phyloP scores from a whole-genome alignment of 2,888 invertebrate genomes.

The Troides helena region DNA sequence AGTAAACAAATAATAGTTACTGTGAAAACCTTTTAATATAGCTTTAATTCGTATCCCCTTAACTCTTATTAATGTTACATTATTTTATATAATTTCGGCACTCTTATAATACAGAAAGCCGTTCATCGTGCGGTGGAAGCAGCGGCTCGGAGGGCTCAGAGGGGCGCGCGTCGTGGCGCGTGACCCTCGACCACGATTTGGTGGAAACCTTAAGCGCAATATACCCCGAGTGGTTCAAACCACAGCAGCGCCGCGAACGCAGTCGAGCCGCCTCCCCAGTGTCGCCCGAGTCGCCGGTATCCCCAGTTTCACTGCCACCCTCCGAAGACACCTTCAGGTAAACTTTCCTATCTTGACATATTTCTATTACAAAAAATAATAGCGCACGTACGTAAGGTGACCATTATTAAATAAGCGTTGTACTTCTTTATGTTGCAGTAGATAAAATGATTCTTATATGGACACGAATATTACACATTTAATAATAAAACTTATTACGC shows the following conservation, averaged over 20 bases:
- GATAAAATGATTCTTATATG: no score
- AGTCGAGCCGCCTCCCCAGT: slow-evolving; percentile 63
- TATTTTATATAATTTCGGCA: neutral
- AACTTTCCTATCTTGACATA: neutral
- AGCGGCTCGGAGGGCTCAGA: slow-evolving; percentile 87
- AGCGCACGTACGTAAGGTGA: no score
- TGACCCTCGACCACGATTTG: slow-evolving; percentile 95
- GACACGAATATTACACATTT: no score
- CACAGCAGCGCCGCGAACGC: slow-evolving; percentile 69
- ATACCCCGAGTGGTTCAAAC: slow-evolving; percentile 96
- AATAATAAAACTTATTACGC: no score
- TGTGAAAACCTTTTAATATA: no score
- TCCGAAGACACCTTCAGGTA: slow-evolving; percentile 73
- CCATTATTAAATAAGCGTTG: no score
- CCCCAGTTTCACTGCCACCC: slow-evolving; percentile 50
- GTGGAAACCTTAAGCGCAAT: slow-evolving; percentile 95
- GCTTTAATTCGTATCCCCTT: no score
- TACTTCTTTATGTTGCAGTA: no score
- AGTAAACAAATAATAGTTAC: no score
- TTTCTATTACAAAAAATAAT: neutral
- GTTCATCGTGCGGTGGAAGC: slow-evolving; percentile 86
- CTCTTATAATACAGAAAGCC: slow-evolving; percentile 84
- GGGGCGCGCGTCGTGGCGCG: slow-evolving; percentile 91
- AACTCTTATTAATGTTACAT: neutral
- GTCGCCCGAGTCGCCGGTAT: slow-evolving; percentile 56